These are phyloP conservation scores for Liopterus haemorrhoidalis DNA, from an alignment of 2,888 invertebrate genomes.

Conservation along the genomic window DNA sequence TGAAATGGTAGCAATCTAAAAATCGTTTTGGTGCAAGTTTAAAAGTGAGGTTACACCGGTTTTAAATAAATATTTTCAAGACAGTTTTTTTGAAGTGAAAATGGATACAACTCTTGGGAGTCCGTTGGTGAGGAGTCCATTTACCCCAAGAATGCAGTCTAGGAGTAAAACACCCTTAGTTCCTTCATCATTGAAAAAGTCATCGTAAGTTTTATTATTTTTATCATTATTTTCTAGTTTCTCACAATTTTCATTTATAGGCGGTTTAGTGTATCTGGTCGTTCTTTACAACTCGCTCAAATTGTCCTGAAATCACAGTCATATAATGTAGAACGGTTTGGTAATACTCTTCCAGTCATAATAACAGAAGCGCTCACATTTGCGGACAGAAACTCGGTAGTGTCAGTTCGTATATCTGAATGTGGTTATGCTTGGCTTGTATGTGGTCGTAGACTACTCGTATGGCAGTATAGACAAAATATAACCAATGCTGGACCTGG, in stretches of 20 bases:
- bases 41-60: no score
- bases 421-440: constrained; percentile 61
- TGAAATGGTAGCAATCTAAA: no score
- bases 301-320: constrained; percentile 68
- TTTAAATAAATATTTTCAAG: no score
- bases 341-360: constrained; percentile 74
- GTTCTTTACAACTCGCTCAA: constrained; percentile 64
- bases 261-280: constrained; percentile 53
- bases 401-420: constrained; percentile 49
- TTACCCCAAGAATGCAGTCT: constrained; percentile 40
- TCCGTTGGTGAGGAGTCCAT: constrained; percentile 35
- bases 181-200: constrained; percentile 39
- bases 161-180: constrained; percentile 35
- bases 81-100: no score
- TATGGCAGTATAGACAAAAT: constrained; percentile 70
- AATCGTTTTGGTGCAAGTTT: no score
- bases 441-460: constrained; percentile 73
- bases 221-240: constrained; percentile 10
- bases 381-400: constrained; percentile 55
- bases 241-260: constrained; percentile 38
- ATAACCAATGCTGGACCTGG: constrained; percentile 33
- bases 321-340: constrained; percentile 73
- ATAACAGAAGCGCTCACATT: constrained; percentile 85
- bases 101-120: constrained; percentile 34
- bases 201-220: constrained; percentile 38